Conservation (phyloP, 2,797 vertebrate genomes). For the Acipenser ruthenus region DNA sequence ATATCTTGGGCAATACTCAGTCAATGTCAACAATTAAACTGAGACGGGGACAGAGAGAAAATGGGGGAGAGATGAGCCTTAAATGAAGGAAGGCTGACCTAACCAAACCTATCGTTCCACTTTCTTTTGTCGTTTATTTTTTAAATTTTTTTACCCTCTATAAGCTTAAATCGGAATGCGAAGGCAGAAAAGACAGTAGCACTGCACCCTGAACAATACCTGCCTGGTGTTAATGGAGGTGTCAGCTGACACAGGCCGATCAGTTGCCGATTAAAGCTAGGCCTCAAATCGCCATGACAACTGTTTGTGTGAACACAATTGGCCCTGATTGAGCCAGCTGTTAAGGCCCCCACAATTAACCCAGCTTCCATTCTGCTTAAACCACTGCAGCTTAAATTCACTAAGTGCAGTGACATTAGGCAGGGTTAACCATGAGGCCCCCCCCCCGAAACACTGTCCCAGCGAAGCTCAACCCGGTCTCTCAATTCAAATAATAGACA, state of each 20-base stretch:
- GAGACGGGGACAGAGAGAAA: too few species aligned
- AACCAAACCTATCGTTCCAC: too few species aligned
- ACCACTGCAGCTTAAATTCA: slow-evolving; percentile 59
- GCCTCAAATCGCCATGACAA: slow-evolving; percentile 64
- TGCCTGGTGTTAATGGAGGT: slow-evolving; percentile 60
- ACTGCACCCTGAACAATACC: slow-evolving; percentile 51
- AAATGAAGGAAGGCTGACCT: too few species aligned
- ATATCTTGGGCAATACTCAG: too few species aligned
- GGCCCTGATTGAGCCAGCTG: slow-evolving; percentile 67
- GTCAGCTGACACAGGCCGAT: slow-evolving; percentile 64
- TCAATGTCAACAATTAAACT: too few species aligned
- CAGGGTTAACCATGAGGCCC: slow-evolving; percentile 22
- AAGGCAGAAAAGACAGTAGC: slow-evolving; percentile 33
- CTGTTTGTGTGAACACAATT: slow-evolving; percentile 62
- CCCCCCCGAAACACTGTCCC: slow-evolving; percentile 44
- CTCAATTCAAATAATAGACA: slow-evolving; percentile 45
- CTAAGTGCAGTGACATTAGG: slow-evolving; percentile 59
- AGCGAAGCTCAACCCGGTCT: slow-evolving; percentile 13
- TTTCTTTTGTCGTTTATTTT: not conserved
- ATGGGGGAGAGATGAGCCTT: too few species aligned
- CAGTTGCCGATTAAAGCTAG: slow-evolving; percentile 70
- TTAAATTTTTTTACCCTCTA: not conserved
- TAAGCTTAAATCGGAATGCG: slow-evolving; percentile 21
- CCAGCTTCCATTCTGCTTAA: slow-evolving; percentile 59
- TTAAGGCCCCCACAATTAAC: slow-evolving; percentile 72